Evolutionary conservation across 2,113 vertebrate genomes (phyloP), one percentile per base, ranked within the genome.

Genomic region (Ranitomeya variabilis): DNA sequence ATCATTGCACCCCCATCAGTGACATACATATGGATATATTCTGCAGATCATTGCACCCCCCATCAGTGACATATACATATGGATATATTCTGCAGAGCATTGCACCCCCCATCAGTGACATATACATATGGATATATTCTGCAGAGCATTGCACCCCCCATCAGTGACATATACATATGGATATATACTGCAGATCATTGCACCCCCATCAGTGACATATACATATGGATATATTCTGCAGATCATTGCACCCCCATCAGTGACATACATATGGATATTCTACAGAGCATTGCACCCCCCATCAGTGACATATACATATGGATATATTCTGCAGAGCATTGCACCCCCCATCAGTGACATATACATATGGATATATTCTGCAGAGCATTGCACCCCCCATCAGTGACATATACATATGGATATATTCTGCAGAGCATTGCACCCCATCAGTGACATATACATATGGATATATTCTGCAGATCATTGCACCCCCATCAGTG

Each of bases 401-500:
- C 60, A 19, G 4, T 18, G 4, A 5, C 60, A 62, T 62, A 19
- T 62, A 62, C 60, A 62, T 62, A 62, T 62, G 60, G 60, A 62
- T 62, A 19, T 19, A 62, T 62, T 62, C 60, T 62, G 60, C 60
- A 66, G 21, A 66, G 21, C 10, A 66, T 66, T 66, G n/a, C 19
- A n/a, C 19, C 64, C 59, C 59, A 11, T 14, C 71, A 18, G 37
- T 0, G 8, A 23, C 7, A 74, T 45, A 74, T 74, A 31, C 7
- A 74, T 45, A 74, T 74, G 31, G 66, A 45, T 37, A 45, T 45
- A 74, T 19, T 74, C 71, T 74, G 71, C 71, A 74, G 71, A 74
- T 37, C 26, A 31, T 31, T 31, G 26, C 26, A 31, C 26, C 26
- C 26, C 26, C 26, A 31, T 31, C 26, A 31, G 26, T 31, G 26